Base-by-base conservation (phyloP, 37 sponge, comb jelly and placozoan genomes). In the Bolinopsis microptera region DNA sequence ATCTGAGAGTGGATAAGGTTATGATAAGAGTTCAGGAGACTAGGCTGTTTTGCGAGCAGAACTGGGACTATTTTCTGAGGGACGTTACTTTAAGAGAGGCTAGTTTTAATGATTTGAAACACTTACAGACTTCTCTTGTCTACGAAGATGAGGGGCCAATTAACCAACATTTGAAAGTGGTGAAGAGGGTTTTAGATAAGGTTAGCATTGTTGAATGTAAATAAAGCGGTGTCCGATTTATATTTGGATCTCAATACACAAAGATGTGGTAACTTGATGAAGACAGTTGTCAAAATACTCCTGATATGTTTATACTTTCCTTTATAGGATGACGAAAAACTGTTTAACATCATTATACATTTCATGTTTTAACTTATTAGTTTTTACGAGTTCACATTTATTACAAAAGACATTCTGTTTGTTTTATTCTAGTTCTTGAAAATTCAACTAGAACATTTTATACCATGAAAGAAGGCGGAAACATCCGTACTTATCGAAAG, bases 1-100 rank as follows among this genome's bases (percentile, higher is more conserved):
- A 97, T 61, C 76, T 98, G 48, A 83, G 98, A 76, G 97, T 98
- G 69, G 98, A 98, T 93, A 96, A 94, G 21, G 96, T 97, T 21
- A 72, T 98, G 35, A 94, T 95, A 31, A 90, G 97, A 30, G 48
- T 98, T 35, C 94, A 96, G 93, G 98, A 98, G 32, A 97, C 97
- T 21, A 32, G 98, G 28, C n/a, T 95, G 26, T 97, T 97, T 83
- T 95, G 21, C 8, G 82, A 80, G 37, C 3, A 30, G 39, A 95
- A 94, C 18, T 95, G 94, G 67, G 40, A 97, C n/a, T 94, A 94
- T 31, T 0, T 97, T 9, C 69, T 96, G 23, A 94, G 98, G 88
- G 98, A 97, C 69, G 93, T 94, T 39, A 83, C 92, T n/a, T 35
- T 38, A 3, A 96, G 94, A 68, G 97, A 96, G 69, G 94, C 93